Conservation (phyloP, 2,797 vertebrate species). For the Poeciliopsis turneri region DNA sequence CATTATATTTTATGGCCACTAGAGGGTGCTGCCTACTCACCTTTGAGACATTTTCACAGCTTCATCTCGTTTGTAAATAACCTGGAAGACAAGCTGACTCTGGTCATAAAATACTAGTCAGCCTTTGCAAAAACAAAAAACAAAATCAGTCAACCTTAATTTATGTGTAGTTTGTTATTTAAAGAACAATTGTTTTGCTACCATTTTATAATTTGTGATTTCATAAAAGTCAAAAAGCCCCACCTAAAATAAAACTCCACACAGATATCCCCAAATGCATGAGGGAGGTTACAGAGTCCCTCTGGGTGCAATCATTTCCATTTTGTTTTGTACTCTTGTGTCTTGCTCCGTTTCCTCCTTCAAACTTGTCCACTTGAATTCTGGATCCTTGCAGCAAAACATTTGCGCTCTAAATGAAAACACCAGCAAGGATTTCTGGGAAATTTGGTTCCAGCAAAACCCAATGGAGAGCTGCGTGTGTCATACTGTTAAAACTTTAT, state of each 20-base stretch:
- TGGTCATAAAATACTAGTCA: background rate
- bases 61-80: background rate
- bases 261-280: background rate
- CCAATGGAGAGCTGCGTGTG: background rate
- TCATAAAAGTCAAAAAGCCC: background rate
- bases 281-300: too few relatives aligned
- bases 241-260: background rate
- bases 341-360: background rate
- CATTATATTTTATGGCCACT: background rate
- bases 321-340: background rate
- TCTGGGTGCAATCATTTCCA: background rate
- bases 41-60: background rate
- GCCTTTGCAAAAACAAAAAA: background rate
- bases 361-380: background rate
- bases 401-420: background rate
- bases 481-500: background rate
- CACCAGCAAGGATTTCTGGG: background rate
- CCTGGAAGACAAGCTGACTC: background rate
- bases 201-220: background rate
- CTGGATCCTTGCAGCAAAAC: background rate
- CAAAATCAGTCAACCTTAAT: background rate
- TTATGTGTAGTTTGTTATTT: background rate
- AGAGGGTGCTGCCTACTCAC: constrained; percentile 37
- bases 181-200: background rate
- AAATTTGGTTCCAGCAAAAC: background rate